Base-by-base conservation (phyloP, 2,888 invertebrate genomes). In the Eumacrocentrus americanus region DNA sequence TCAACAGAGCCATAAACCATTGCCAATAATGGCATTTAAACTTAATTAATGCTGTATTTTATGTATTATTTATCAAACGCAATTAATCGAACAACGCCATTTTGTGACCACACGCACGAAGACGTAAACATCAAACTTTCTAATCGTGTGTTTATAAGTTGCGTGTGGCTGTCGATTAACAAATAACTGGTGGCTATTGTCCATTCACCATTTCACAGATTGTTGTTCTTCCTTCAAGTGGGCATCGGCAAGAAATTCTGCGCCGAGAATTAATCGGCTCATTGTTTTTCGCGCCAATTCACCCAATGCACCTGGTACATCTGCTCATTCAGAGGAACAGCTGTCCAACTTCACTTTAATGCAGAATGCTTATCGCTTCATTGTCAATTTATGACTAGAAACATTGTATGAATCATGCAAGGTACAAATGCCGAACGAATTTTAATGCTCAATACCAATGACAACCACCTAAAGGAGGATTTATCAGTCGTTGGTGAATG, bases 101-200 rank as follows among this genome's bases (percentile, higher is more conserved):
- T 74, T 74, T 74, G 74, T 74, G 73, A 64, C 61, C 70, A 66
- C 69, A 67, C 67, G 69, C 65, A 55, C 57, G 65, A 58, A 61
- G 57, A 72, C 70, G 70, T 73, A 74, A 74, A 74, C 74, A 74
- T 70, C 70, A 68, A 66, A 70, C 72, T 72, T 74, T 73, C 69
- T 72, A 73, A 70, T 70, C 64, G 67, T 58, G 67, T 58, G 61
- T 70, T 72, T 62, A 64, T 61, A 52, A 55, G 50, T 56, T 52
- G 50, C 51, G 54, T 55, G 46, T 29, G 38, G n/a, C 44, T 40
- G 25, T 40, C n/a, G 38, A 38, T 23, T 54, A 25, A 20, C 34
- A 42, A 54, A 11, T 25, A 12, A 23, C n/a, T n/a, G n/a, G n/a
- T n/a, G n/a, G n/a, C n/a, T n/a, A n/a, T n/a, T n/a, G n/a, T n/a